Evolutionary conservation across 2,888 invertebrate species (phyloP), one percentile per base, ranked within the genome.

Genomic region (Thymelicus sylvestris): DNA sequence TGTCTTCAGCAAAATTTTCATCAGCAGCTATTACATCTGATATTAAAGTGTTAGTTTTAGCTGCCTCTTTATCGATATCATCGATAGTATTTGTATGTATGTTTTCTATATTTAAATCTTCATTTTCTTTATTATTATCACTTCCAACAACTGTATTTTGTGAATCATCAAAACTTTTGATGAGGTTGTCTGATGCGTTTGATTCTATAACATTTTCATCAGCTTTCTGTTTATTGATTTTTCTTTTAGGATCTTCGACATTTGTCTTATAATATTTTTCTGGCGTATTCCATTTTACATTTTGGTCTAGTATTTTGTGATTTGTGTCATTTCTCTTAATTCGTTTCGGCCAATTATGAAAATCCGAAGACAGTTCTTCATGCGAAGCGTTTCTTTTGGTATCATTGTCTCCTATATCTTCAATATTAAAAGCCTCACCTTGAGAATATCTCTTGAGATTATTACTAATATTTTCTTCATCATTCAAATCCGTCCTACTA

Each of bases 341-440:
- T 57, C 57, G 31, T 31, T 57, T 57, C 5, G 57, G 57, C 57
- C 57, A 57, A 38, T 57, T 57, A 38, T 57, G 57, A 13, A 57
- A 57, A 57, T 57, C 57, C 7, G 31, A 57, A 12, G 57, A 57
- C 57, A 57, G 31, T 57, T 57, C 13, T 38, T 15, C 19, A 55
- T 24, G 0, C 2, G 10, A 12, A 5, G 7, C 10, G 12, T 55
- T 55, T 55, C 0, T 8, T 10, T 24, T 55, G 24, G 12, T 10
- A 8, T 15, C 6, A 24, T 57, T 38, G 13, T 12, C 15, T 13
- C 3, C 31, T 8, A 6, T 13, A 4, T 57, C 8, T 24, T 31
- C 13, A 6, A 38, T 57, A 8, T 57, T 31, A 38, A 7, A 57
- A 38, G 13, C 13, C 8, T 31, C 31, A 2, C 7, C n/a, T 57